Conservation (phyloP, 2,797 vertebrate species). For the Lerista edwardsae region DNA sequence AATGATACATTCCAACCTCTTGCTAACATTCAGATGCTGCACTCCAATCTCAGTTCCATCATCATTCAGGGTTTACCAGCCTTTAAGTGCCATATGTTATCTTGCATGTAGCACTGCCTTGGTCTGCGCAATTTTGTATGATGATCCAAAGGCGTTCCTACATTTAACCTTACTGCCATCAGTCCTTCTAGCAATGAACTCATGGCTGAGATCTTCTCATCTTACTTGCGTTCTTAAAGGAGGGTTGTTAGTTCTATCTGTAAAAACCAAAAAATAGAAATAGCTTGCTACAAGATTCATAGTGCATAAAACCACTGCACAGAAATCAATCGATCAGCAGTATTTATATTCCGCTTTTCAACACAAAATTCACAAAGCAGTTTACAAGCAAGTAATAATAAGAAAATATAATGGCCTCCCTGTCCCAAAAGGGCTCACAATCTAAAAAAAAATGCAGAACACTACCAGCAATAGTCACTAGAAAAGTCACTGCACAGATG, state of each 20-base stretch:
- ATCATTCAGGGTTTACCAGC: constrained; percentile 20
- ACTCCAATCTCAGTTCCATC: not conserved
- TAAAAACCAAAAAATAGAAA: constrained; percentile 38
- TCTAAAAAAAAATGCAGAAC: no score
- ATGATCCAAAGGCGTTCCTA: constrained; percentile 9
- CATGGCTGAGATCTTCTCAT: constrained; percentile 63
- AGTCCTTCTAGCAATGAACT: constrained; percentile 1
- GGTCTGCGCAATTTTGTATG: not conserved
- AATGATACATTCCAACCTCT: constrained; percentile 64
- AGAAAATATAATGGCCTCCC: no score
- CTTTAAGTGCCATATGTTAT: constrained; percentile 20
- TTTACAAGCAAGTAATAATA: no score
- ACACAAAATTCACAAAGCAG: no score
- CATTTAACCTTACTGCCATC: constrained; percentile 8
- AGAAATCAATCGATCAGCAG: not conserved
- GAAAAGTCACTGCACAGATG: no score
- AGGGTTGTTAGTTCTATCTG: constrained; percentile 83
- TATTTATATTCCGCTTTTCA: no score
- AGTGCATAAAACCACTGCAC: not conserved
- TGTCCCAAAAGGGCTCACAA: no score
- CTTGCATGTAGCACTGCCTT: constrained; percentile 22
- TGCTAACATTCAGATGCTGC: constrained; percentile 46
- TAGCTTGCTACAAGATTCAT: constrained; percentile 5
- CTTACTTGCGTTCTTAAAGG: constrained; percentile 82
- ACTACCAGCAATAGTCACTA: no score